These are phyloP conservation scores for Nycticorax nycticorax DNA, from an alignment of 2,113 vertebrate genomes.

Conservation along the genomic window DNA sequence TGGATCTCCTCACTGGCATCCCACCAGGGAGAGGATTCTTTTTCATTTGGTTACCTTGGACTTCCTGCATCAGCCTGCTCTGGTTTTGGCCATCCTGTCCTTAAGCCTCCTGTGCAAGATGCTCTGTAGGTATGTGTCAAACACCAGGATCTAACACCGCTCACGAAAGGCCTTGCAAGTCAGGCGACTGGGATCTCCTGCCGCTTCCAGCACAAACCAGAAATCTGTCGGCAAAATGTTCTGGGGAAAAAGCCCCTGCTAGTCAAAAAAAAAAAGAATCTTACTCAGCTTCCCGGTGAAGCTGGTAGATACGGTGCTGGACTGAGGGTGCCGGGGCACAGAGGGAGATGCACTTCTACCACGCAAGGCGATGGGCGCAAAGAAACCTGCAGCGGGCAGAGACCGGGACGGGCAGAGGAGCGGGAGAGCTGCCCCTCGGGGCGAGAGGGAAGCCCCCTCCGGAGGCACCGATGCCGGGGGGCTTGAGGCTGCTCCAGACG, in stretches of 20 bases:
- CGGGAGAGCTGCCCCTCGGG: too few relatives aligned
- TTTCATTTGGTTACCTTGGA: neutral
- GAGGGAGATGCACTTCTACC: fast-evolving
- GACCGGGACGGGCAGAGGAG: neutral
- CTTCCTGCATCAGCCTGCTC: neutral
- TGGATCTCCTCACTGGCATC: fast-evolving
- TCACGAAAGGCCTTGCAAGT: neutral
- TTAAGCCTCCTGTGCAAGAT: neutral
- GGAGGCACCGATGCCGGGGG: too few relatives aligned
- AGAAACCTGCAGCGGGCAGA: neutral
- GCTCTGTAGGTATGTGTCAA: neutral
- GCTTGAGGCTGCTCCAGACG: fast-evolving
- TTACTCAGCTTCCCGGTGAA: neutral
- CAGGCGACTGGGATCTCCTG: neutral
- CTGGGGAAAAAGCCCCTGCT: neutral
- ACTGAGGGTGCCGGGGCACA: fast-evolving
- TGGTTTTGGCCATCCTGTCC: neutral
- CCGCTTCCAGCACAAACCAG: neutral
- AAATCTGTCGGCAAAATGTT: fast-evolving
- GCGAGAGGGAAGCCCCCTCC: neutral
- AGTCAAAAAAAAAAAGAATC: neutral
- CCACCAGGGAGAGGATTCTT: neutral
- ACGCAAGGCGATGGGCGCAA: fast-evolving
- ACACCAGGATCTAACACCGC: neutral
- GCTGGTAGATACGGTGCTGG: neutral